Evolutionary conservation across 1,140 invertebrate genomes (phyloP), one percentile per base, ranked within the genome.

Genomic region (Leucophenga varia): DNA sequence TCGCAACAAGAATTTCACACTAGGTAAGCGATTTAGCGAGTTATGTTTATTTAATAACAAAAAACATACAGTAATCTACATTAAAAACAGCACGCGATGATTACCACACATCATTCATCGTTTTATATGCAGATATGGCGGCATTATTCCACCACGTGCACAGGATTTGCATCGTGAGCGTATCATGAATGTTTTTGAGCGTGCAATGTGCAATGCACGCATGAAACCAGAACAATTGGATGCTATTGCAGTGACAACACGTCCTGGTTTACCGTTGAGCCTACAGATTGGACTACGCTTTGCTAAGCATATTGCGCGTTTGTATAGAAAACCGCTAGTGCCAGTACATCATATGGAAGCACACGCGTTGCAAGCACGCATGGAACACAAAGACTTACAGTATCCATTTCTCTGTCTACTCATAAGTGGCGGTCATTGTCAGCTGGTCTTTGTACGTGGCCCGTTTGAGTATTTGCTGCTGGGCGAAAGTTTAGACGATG

Each of bases 311-410:
- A 67, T 98, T 18, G 84, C 85, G 18, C 78, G 79, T 52, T 76
- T 79, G 42, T 80, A 82, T 55, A 81, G 84, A 1, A 93, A 93
- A 76, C 91, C 93, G 4, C 79, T 98, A 53, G 93, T 98, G 69
- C 93, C 95, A 0, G 90, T 98, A 59, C 95, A 98, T 80, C 96
- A 98, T 59, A 98, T 98, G 95, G 87, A 98, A 82, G 95, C 95
- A 7, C 96, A 98, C 83, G 94, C 95, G n/a, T 75, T 98, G 43
- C 94, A 88, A 16, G 84, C 52, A 3, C 64, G 94, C 69, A 87
- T 97, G 82, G 70, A 75, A 60, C 77, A 67, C 8, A 40, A 10
- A 45, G 76, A 47, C 54, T 78, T 97, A 36, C 75, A 86, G 40
- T 97, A 93, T 81, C 96, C 96, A 37, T 98, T 90, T 79, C 75